These are phyloP conservation scores for Delphinapterus leucas DNA, from an alignment of 2,113 vertebrate genomes.

Conservation along the genomic window DNA sequence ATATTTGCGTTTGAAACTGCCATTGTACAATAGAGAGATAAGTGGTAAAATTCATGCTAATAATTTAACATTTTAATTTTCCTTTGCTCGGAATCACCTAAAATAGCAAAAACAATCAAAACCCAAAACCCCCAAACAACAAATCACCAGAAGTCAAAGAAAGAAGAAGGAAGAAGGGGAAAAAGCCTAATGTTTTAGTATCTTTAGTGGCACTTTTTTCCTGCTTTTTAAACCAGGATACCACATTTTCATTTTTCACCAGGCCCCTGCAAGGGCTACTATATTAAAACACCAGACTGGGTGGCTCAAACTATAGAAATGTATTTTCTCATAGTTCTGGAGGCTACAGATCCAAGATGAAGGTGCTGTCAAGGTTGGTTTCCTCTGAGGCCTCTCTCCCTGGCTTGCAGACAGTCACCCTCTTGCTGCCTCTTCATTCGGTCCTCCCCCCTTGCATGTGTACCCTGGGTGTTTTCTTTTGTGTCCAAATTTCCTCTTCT, in stretches of 20 bases:
- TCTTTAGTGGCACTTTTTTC: neutral
- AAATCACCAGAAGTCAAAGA: neutral
- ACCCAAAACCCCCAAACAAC: neutral
- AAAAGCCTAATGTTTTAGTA: neutral
- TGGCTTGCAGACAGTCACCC: neutral
- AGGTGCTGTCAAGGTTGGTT: neutral
- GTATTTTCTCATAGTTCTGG: neutral
- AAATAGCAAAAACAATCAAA: neutral
- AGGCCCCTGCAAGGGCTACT: neutral
- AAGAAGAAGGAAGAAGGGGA: neutral
- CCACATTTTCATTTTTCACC: neutral
- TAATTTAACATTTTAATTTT: constrained; percentile 4
- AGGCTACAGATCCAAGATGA: neutral
- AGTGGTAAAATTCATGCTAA: neutral
- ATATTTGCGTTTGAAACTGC: neutral
- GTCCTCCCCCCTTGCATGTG: neutral
- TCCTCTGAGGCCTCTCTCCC: neutral
- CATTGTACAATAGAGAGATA: neutral
- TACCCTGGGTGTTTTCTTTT: neutral
- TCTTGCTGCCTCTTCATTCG: no score
- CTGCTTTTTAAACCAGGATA: neutral
- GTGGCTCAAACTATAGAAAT: neutral
- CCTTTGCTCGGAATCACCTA: neutral
- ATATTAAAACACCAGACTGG: neutral
- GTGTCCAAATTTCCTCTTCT: neutral